Percentiles rank a stretch among this genome's conserved stretches.
These are phyloP conservation scores for Homalodisca vitripennis DNA, from an alignment of 1,140 invertebrate species.

Conservation along the genomic window DNA sequence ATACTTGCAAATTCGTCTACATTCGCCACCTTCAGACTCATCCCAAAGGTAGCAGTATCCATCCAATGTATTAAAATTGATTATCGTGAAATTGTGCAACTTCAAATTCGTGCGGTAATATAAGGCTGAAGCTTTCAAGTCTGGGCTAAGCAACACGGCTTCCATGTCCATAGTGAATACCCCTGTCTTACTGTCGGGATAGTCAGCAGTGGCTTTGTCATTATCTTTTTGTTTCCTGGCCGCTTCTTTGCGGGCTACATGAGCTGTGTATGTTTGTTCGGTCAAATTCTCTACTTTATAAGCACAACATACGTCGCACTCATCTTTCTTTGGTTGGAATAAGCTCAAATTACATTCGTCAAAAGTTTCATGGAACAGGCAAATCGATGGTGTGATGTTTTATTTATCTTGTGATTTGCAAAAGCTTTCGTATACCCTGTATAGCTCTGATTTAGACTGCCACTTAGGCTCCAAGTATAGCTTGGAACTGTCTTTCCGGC, in stretches of 20 bases:
- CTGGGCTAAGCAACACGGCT: constrained; percentile 7
- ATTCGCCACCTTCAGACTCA: not conserved
- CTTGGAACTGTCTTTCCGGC: too few species aligned
- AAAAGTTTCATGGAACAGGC: not conserved
- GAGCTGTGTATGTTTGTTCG: constrained; percentile 5
- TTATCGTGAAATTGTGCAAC: constrained; percentile 7
- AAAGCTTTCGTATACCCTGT: constrained; percentile 14
- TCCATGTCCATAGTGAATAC: constrained; percentile 28
- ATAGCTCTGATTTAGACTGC: constrained; percentile 19
- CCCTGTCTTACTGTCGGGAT: constrained; percentile 2
- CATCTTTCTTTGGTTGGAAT: too few species aligned
- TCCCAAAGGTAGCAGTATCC: constrained; percentile 13
- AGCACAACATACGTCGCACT: too few species aligned
- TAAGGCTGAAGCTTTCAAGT: not conserved
- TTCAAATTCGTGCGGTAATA: constrained; percentile 5
- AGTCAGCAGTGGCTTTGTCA: constrained; percentile 6
- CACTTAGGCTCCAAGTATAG: too few species aligned
- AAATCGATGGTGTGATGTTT: not conserved
- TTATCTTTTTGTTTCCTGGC: constrained; percentile 26
- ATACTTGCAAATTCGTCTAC: constrained; percentile 34
- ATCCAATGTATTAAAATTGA: constrained; percentile 5
- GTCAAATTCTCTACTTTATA: too few species aligned
- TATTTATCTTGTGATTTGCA: constrained; percentile 16
- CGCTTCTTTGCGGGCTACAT: not conserved
- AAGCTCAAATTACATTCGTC: too few species aligned